These are phyloP conservation scores for Zaprionus vittiger DNA, from an alignment of 1,140 invertebrate genomes.

Conservation along the genomic window DNA sequence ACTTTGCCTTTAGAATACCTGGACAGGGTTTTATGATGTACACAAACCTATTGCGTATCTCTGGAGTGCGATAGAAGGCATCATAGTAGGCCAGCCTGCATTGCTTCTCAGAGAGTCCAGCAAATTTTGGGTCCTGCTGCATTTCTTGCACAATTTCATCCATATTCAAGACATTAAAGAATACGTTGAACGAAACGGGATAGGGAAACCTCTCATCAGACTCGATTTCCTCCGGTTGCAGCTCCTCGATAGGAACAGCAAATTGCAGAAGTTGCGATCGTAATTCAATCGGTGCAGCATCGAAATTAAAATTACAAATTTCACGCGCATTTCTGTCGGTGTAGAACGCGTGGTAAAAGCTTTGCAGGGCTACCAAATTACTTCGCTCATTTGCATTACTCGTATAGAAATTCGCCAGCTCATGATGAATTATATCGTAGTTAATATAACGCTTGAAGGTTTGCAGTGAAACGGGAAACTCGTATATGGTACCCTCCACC, in stretches of 20 bases:
- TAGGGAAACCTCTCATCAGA: background rate
- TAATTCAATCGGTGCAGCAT: slow-evolving; percentile 32
- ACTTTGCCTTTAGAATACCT: background rate
- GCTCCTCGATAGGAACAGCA: slow-evolving; percentile 18
- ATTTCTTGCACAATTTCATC: slow-evolving; percentile 42
- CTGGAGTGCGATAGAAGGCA: slow-evolving; percentile 36
- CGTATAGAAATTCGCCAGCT: background rate
- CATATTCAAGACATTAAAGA: slow-evolving; percentile 26
- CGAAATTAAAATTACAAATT: slow-evolving; percentile 31
- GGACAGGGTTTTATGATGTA: slow-evolving; percentile 30
- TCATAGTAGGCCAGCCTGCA: slow-evolving; percentile 31
- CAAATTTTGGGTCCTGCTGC: slow-evolving; percentile 28
- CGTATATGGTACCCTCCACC: slow-evolving; percentile 10
- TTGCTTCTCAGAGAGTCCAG: background rate
- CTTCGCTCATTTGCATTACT: background rate
- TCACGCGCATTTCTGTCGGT: background rate
- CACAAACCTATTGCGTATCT: slow-evolving; percentile 38
- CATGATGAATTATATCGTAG: slow-evolving; percentile 19
- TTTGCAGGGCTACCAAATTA: background rate
- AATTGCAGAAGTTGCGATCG: slow-evolving; percentile 22
- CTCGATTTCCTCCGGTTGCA: background rate
- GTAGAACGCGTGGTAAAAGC: slow-evolving; percentile 43
- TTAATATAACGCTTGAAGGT: slow-evolving; percentile 41
- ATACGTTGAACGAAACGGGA: slow-evolving; percentile 38
- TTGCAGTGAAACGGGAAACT: slow-evolving; percentile 41